A percentile compares a stretch with the other conserved stretches of the same genome.
These are phyloP conservation scores for Orthonychiurus folsomi DNA, from an alignment of 2,888 invertebrate species.

Conservation along the genomic window DNA sequence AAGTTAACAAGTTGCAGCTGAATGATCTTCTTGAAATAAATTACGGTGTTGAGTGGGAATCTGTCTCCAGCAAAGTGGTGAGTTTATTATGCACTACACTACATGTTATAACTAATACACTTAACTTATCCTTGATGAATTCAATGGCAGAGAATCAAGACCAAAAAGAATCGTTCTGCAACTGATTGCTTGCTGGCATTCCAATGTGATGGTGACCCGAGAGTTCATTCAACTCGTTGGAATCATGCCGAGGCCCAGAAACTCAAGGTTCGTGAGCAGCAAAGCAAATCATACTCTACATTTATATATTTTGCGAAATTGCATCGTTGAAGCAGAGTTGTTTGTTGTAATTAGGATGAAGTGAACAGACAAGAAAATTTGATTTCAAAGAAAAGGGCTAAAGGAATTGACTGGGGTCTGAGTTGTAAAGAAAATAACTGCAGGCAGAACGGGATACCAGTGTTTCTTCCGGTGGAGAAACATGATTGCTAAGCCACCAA, in stretches of 20 bases:
- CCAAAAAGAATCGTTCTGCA: slow-evolving; percentile 24
- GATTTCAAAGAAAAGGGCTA: too few species aligned
- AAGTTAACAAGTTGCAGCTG: background rate
- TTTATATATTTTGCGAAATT: too few species aligned
- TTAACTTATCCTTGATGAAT: too few species aligned
- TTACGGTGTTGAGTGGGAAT: slow-evolving; percentile 3
- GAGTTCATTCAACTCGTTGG: slow-evolving; percentile 25
- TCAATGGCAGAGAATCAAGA: slow-evolving; percentile 29
- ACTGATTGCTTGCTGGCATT: slow-evolving; percentile 31
- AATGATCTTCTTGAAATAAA: background rate
- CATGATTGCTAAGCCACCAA: slow-evolving; percentile 15
- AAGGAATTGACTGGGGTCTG: background rate
- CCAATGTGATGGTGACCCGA: slow-evolving; percentile 26
- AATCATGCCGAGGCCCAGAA: slow-evolving; percentile 17
- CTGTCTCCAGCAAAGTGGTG: slow-evolving; percentile 8
- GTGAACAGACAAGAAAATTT: too few species aligned
- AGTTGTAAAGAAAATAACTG: slow-evolving; percentile 13
- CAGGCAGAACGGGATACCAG: slow-evolving; percentile 23
- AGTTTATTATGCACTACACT: too few species aligned
- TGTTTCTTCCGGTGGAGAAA: slow-evolving; percentile 29
- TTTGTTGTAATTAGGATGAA: too few species aligned
- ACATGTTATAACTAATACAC: too few species aligned
- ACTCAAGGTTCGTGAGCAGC: slow-evolving; percentile 19
- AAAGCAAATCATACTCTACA: too few species aligned
- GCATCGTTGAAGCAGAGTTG: too few species aligned